Base-by-base conservation (phyloP, 2,888 invertebrate species). In the Himalopsyche kuldschensis region DNA sequence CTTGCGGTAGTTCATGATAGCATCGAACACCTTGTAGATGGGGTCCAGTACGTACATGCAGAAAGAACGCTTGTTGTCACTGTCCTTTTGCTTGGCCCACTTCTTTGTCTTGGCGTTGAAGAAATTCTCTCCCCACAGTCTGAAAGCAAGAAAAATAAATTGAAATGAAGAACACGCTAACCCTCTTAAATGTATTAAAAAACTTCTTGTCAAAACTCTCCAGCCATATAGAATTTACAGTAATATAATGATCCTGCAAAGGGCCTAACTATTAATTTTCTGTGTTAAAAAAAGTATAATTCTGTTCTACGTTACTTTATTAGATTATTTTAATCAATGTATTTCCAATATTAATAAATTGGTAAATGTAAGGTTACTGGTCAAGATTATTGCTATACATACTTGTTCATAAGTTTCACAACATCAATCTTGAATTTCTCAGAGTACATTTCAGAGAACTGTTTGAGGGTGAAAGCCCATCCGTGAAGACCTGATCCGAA, bases 401-500 rank as follows among this genome's bases (percentile, higher is more conserved):
- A 92, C 92, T 91, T 92, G 93, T 97, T 98, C 99, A 99, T 99
- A 88, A 99, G 95, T 91, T 99, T 99, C 87, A 96, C 96, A 79
- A 96, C 95, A 90, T 99, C 98, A 87, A 99, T 97, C 93, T 98
- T 98, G 94, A 99, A 99, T 92, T 99, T 99, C 90, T 97, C 97
- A 46, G 98, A 96, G 90, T 99, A 99, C 96, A 99, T 98, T 92
- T 99, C 99, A 78, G 99, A 93, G 93, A 99, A 99, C 93, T 99
- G 99, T 93, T 99, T 99, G 87, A 99, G 94, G 86, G 99, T 99
- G 92, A 99, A 99, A 79, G 99, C 99, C 99, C 99, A 99, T 87
- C 99, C 99, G 91, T 99, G 99, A 86, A 99, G 96, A 88, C 99
- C 99, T 32, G 99, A 99, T 86, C 99, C 99, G 90, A 99, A 99